Percentiles rank a stretch among this genome's conserved stretches.
Evolutionary conservation across 2,113 vertebrate species (phyloP).

Genomic region (Ibidorhyncha struthersii): DNA sequence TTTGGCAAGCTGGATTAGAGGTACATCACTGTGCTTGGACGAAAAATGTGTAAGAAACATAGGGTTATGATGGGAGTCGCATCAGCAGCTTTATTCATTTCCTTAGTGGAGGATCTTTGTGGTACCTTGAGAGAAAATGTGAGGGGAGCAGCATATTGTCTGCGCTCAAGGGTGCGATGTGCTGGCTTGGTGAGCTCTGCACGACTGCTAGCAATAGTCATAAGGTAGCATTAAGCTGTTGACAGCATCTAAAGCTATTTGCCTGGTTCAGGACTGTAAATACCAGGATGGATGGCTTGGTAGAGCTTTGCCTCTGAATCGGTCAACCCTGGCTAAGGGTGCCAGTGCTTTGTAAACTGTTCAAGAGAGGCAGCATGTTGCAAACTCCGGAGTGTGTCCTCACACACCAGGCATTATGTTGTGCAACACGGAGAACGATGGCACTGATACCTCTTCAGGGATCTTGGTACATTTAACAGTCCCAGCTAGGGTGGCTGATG

Average conservation of each 20-base stretch:
- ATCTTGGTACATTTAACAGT: neutral
- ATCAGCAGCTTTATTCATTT: neutral
- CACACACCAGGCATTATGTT: neutral
- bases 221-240: neutral
- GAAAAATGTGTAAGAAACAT: neutral
- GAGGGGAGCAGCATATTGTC: neutral
- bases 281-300: neutral
- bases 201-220: fast-evolving
- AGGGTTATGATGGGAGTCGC: neutral
- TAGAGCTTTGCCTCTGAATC: neutral
- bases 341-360: neutral
- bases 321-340: neutral
- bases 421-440: neutral
- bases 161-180: neutral
- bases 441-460: neutral
- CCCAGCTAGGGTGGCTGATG: neutral
- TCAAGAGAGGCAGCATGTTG: neutral
- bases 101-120: neutral
- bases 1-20: neutral
- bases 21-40: neutral
- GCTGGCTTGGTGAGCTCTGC: neutral
- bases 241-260: neutral
- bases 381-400: neutral
- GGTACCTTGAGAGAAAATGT: neutral
- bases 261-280: neutral